Conservation (phyloP, 2,113 vertebrate species). For the Thalassoma bifasciatum region DNA sequence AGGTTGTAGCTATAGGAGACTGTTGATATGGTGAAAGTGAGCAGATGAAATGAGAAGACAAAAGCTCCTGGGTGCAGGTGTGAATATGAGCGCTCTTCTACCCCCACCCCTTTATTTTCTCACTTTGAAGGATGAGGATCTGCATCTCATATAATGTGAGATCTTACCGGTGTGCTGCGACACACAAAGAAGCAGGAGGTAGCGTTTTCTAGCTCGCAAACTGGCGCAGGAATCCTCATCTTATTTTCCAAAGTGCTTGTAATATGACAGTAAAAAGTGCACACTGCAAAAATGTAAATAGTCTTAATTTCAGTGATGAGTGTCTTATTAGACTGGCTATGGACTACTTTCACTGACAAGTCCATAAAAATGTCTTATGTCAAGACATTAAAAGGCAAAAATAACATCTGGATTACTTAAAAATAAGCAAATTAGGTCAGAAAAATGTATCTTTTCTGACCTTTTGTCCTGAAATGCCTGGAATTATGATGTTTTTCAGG, state of each 20-base stretch:
- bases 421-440: no score
- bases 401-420: no score
- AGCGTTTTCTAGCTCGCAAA: conserved; percentile 23
- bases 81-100: conserved; percentile 35
- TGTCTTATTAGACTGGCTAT: no score
- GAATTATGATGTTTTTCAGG: no score
- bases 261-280: conserved; percentile 14
- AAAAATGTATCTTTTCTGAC: no score
- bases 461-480: no score
- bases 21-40: conserved; percentile 66
- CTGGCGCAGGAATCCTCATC: conserved; percentile 29
- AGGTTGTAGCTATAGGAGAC: conserved; percentile 67
- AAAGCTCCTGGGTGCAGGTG: conserved; percentile 48
- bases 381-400: no score
- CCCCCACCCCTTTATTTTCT: conserved; percentile 16
- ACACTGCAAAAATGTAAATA: no score
- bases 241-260: conserved; percentile 23
- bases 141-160: conserved; percentile 14
- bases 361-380: no score
- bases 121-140: conserved; percentile 12
- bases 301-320: no score
- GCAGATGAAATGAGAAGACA: conserved; percentile 22
- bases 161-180: conserved; percentile 28
- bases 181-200: conserved; percentile 28
- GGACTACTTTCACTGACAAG: no score